Base-by-base conservation (phyloP, 2,888 invertebrate genomes). In the Lysandra coridon region DNA sequence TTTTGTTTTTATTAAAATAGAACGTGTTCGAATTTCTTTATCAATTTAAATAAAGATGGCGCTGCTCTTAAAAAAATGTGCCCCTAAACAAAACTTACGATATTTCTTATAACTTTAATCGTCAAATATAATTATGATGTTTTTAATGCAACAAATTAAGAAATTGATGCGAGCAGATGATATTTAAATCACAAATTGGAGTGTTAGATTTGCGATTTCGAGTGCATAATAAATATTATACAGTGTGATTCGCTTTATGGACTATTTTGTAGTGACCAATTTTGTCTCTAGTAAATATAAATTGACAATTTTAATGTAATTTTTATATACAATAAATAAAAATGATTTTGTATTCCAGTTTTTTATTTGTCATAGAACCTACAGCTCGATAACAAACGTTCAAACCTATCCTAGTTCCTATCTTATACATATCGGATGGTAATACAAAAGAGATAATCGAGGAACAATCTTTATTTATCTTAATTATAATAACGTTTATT, bases 271-370 rank as follows among this genome's bases (percentile, higher is more conserved):
- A 94, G 94, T 92, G 93, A 94, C 94, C 94, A 94, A 94, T 93
- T 94, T 92, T 93, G 92, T 90, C 88, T 89, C 89, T 92, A 92
- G 91, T 87, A 88, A 91, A 88, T 85, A 87, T 87, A 88, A 93
- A 92, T 93, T 93, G 93, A 93, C 92, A 93, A 94, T 93, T 94
- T 93, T 92, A 93, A 94, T 93, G 94, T 94, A 93, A 94, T 92
- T 94, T 94, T 94, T 94, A 93, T 94, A 93, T 94, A 94, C 94
- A 95, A 94, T 93, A 95, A 95, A 94, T 92, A 92, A 92, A 87
- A 83, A 82, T 84, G 85, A 80, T 83, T 80, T 83, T 83, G 84
- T 79, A 79, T 30, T 30, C 7, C 40, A 30, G 62, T 17, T 74
- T 88, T 89, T 92, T 90, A 84, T 85, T 87, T 83, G 17, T 57